Evolutionary conservation across 2,113 vertebrate species (phyloP).

Genomic region (Brachyistius frenatus): DNA sequence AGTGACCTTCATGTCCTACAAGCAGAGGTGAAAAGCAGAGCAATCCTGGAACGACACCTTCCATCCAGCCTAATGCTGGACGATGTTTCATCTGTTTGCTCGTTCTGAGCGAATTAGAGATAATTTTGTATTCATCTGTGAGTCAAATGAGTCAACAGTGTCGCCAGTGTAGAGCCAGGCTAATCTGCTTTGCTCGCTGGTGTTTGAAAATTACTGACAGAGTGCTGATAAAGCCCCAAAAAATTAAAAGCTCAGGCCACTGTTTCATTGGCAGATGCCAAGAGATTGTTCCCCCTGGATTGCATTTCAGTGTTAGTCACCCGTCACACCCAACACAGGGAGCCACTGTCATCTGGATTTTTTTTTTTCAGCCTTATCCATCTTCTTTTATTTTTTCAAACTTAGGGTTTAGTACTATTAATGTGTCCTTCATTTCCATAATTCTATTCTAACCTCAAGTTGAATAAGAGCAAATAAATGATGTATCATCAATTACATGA

Average conservation of each 20-base stretch:
- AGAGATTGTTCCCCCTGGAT: constrained; percentile 51
- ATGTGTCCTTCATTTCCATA: background rate
- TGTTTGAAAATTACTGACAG: constrained; percentile 72
- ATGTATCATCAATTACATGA: too few species aligned
- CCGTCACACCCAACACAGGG: constrained; percentile 6
- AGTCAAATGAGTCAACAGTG: constrained; percentile 70
- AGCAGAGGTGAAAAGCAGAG: constrained; percentile 66
- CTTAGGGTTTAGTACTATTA: background rate
- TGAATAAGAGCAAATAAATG: too few species aligned
- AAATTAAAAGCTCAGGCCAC: constrained; percentile 54
- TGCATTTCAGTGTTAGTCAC: constrained; percentile 14
- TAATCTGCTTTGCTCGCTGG: constrained; percentile 73
- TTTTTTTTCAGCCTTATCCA: background rate
- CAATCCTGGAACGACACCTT: constrained; percentile 48
- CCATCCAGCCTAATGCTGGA: constrained; percentile 41
- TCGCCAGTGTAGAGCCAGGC: constrained; percentile 56
- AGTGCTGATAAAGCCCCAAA: constrained; percentile 69
- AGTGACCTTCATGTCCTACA: constrained; percentile 78
- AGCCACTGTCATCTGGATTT: constrained; percentile 1
- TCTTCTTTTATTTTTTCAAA: constrained; percentile 6
- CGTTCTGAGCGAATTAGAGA: constrained; percentile 62
- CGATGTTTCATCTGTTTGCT: constrained; percentile 52
- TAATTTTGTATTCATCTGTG: constrained; percentile 70
- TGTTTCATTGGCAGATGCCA: constrained; percentile 59
- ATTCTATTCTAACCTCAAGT: background rate